Base-by-base conservation (phyloP, 37 sponge, comb jelly and placozoan species). In the Spongilla lacustris region DNA sequence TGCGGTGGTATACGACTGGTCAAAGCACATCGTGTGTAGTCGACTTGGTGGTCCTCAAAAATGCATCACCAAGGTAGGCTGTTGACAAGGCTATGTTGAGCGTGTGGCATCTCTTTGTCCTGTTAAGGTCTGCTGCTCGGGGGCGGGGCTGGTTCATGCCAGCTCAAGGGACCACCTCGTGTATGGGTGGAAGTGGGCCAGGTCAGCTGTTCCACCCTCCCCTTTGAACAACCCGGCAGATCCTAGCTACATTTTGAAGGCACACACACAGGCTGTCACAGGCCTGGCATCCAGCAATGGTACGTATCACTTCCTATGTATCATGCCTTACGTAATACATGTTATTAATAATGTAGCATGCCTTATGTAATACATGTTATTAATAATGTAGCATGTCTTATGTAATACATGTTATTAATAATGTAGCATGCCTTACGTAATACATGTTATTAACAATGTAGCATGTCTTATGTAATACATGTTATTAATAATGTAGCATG, bases 211-310 rank as follows among this genome's bases (percentile, higher is more conserved):
- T 9, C 11, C 19, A 32, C 22, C 37, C 38, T 23, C 11, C 12
- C 34, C 12, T 6, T n/a, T 70, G 50, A 77, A 0, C 24, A 25
- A 48, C 49, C 48, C 71, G 13, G 19, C 32, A 38, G 23, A 22
- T 4, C 38, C 81, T 0, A 49, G 32, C 37, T 3, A 19, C 14
- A 68, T 12, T 38, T 37, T 86, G 26, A 33, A 86, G 25, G 81
- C 74, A 0, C 87, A 86, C 81, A 74, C 87, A 2, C 72, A 80
- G 25, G 81, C 81, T 13, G 89, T 89, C 22, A 89, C 84, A 26
- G 89, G 73, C 2, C 73, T 89, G 77, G 84, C 73, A 12, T 49
- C 73, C 36, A 83, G 79, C 73, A 24, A 22, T 28, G 34, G 86
- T 86, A 37, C 24, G 50, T 32, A 1, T 6, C 24, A 67, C 23